A percentile compares a stretch with the other conserved stretches of the same genome.
Conservation (phyloP, 2,113 vertebrate genomes). For the Etia nguti region DNA sequence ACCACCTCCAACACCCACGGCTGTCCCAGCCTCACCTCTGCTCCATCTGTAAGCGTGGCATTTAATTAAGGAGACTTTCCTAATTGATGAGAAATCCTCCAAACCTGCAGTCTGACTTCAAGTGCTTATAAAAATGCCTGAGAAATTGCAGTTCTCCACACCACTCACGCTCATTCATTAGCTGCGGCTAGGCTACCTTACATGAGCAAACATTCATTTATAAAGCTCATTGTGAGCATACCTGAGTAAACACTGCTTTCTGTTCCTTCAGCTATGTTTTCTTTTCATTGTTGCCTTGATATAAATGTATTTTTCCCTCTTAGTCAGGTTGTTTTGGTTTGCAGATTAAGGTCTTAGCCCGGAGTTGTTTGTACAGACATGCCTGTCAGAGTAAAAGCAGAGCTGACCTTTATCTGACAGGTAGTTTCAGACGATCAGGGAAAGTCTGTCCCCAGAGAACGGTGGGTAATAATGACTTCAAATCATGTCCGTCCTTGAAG, state of each 20-base stretch:
- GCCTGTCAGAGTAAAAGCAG: constrained; percentile 28
- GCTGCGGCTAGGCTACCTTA: constrained; percentile 7
- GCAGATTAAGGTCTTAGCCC: constrained; percentile 28
- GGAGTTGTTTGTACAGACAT: constrained; percentile 34
- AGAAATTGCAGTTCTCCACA: constrained; percentile 36
- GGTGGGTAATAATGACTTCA: constrained; percentile 1
- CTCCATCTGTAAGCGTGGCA: constrained; percentile 45
- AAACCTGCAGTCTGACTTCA: constrained; percentile 49
- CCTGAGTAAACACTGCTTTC: constrained; percentile 9
- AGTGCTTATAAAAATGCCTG: constrained; percentile 50
- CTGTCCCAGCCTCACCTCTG: constrained; percentile 38
- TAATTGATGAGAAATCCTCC: constrained; percentile 63
- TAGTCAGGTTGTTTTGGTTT: constrained; percentile 26
- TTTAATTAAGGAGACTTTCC: constrained; percentile 55
- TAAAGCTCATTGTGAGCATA: background rate
- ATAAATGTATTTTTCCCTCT: background rate
- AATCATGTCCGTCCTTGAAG: background rate
- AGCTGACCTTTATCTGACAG: constrained; percentile 48
- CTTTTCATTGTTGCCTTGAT: constrained; percentile 11
- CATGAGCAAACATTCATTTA: constrained; percentile 13
- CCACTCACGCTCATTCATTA: constrained; percentile 32
- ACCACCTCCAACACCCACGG: background rate
- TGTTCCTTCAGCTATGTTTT: background rate
- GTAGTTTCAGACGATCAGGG: background rate
- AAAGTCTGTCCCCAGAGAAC: constrained; percentile 3